These are phyloP conservation scores for Theristicus caerulescens DNA, from an alignment of 2,113 vertebrate genomes.

Conservation along the genomic window DNA sequence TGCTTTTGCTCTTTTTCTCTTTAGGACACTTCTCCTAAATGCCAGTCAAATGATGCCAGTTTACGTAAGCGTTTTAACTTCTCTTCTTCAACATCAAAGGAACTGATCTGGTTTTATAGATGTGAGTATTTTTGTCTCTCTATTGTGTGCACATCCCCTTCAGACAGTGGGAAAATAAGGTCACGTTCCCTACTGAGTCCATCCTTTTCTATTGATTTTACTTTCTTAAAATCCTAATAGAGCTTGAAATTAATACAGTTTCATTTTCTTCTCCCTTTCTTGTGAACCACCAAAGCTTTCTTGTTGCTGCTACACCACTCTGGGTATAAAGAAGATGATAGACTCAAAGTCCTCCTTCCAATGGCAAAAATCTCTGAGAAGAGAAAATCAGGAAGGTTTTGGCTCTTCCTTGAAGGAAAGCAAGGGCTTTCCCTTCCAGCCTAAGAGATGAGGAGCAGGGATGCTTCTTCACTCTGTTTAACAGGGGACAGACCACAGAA, in stretches of 20 bases:
- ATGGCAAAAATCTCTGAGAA: background rate
- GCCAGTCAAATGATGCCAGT: background rate
- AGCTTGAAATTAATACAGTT: slow-evolving; percentile 59
- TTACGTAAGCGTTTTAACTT: slow-evolving; percentile 28
- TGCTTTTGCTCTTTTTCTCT: background rate
- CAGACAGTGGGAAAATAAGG: slow-evolving; percentile 38
- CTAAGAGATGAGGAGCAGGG: background rate
- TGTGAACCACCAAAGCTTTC: background rate
- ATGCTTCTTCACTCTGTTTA: background rate
- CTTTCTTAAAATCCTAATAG: slow-evolving; percentile 55
- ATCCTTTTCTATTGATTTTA: slow-evolving; percentile 63
- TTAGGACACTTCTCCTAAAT: background rate
- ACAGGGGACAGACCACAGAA: background rate
- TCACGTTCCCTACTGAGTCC: slow-evolving; percentile 38
- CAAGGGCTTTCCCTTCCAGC: background rate
- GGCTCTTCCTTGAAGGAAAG: background rate
- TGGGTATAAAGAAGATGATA: background rate
- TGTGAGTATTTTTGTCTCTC: slow-evolving; percentile 34
- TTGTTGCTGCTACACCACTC: background rate
- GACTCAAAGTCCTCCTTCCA: background rate
- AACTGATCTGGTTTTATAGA: slow-evolving; percentile 1
- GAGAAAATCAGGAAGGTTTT: background rate
- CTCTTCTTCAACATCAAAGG: slow-evolving; percentile 16
- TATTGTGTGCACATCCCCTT: slow-evolving; percentile 22
- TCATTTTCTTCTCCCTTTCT: slow-evolving; percentile 18